A percentile compares a stretch with the other conserved stretches of the same genome.
phyloP scores from a whole-genome alignment of 2,888 invertebrate species.

The Syrista parreyssii region DNA sequence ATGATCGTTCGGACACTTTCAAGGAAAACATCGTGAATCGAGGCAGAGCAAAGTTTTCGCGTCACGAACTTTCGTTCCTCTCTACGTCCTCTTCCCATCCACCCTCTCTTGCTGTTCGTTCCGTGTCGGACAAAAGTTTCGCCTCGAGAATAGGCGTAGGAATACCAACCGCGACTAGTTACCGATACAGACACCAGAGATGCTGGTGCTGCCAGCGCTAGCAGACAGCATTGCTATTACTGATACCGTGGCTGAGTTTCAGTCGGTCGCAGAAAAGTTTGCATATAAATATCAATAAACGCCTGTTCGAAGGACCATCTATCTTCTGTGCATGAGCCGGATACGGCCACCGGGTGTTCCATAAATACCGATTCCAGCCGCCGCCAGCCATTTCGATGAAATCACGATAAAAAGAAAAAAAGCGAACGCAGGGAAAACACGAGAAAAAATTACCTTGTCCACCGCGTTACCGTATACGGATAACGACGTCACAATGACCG shows the following conservation, averaged over 20 bases:
- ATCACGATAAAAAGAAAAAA: not conserved
- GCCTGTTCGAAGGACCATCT: slow-evolving; percentile 31
- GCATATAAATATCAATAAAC: slow-evolving; percentile 46
- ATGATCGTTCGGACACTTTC: not conserved
- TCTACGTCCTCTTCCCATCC: not conserved
- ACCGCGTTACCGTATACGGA: not conserved
- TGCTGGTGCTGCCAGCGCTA: no score
- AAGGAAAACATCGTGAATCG: not conserved
- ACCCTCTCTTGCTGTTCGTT: not conserved
- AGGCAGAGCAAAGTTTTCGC: not conserved
- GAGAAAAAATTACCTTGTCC: not conserved
- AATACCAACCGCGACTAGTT: not conserved
- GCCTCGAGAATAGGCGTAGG: not conserved
- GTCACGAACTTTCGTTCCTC: not conserved
- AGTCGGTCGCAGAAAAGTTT: slow-evolving; percentile 37
- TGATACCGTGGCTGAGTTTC: not conserved
- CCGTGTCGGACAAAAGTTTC: not conserved
- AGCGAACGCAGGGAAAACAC: not conserved
- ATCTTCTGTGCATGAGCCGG: slow-evolving; percentile 12
- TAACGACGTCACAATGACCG: slow-evolving; percentile 1
- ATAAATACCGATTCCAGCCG: not conserved
- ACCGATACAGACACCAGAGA: not conserved
- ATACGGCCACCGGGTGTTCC: not conserved
- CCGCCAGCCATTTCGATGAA: not conserved
- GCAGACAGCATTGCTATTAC: not conserved